phyloP scores from a whole-genome alignment of 2,888 invertebrate species.

The Acanthosepion pharaonis region DNA sequence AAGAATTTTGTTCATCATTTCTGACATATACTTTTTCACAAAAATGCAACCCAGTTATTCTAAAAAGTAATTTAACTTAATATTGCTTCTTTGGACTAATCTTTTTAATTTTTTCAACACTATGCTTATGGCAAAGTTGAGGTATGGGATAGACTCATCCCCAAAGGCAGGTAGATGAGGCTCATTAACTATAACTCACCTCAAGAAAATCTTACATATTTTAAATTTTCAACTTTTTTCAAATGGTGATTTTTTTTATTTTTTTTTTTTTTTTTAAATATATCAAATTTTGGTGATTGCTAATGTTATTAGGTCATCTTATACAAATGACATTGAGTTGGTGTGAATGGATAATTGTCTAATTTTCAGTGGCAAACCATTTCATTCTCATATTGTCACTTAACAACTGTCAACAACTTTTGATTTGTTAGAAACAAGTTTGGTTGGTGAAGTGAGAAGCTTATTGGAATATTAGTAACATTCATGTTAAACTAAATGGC shows the following conservation, averaged over 20 bases:
- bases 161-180: conserved; percentile 35
- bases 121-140: background rate
- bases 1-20: background rate
- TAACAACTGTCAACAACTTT: background rate
- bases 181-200: background rate
- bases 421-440: background rate
- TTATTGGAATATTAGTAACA: background rate
- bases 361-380: background rate
- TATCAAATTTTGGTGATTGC: background rate
- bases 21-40: background rate
- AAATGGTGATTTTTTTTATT: background rate
- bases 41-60: background rate
- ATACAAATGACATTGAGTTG: background rate
- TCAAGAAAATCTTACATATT: background rate
- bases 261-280: too few relatives aligned
- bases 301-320: background rate
- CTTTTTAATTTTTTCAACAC: background rate
- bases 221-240: background rate
- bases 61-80: background rate
- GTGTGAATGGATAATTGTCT: background rate
- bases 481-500: background rate
- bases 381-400: conserved; percentile 33
- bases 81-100: background rate
- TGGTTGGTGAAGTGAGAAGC: background rate
- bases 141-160: background rate